phyloP scores from a whole-genome alignment of 35 echinoderm and acorn worm genomes.

The Eucidaris tribuloides region DNA sequence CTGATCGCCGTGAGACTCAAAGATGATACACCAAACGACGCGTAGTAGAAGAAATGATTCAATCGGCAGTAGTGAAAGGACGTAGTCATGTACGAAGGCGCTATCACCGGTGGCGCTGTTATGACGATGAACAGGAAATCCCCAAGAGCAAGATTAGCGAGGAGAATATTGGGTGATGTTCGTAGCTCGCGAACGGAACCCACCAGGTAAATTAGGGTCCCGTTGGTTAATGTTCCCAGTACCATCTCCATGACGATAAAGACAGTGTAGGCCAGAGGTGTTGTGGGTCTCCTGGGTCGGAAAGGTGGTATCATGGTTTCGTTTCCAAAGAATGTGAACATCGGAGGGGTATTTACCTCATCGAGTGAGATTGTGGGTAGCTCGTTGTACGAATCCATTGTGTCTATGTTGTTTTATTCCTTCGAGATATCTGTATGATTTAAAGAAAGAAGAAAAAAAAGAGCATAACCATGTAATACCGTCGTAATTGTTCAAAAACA shows the following conservation, averaged over 20 bases:
- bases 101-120: constrained; percentile 3
- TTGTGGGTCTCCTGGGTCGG: not conserved
- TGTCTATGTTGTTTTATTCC: too few species aligned
- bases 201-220: constrained; percentile 5
- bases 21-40: constrained; percentile 18
- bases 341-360: too few species aligned
- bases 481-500: too few species aligned
- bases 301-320: not conserved
- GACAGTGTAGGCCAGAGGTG: not conserved
- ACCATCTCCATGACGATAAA: constrained; percentile 24
- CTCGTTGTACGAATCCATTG: too few species aligned
- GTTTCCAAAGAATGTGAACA: not conserved
- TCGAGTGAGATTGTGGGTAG: too few species aligned
- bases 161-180: constrained; percentile 16
- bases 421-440: too few species aligned
- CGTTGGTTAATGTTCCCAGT: not conserved
- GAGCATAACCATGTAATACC: too few species aligned
- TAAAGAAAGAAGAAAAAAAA: too few species aligned
- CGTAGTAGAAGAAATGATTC: constrained; percentile 11
- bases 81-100: constrained; percentile 10
- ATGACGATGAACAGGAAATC: constrained; percentile 11
- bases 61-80: constrained; percentile 13
- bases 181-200: constrained; percentile 13
- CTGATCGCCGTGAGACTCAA: not conserved
- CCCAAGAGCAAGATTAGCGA: constrained; percentile 10